Evolutionary conservation across 2,797 vertebrate genomes (phyloP), one percentile per base, ranked within the genome.

Genomic region (Crocodylus rhombifer): DNA sequence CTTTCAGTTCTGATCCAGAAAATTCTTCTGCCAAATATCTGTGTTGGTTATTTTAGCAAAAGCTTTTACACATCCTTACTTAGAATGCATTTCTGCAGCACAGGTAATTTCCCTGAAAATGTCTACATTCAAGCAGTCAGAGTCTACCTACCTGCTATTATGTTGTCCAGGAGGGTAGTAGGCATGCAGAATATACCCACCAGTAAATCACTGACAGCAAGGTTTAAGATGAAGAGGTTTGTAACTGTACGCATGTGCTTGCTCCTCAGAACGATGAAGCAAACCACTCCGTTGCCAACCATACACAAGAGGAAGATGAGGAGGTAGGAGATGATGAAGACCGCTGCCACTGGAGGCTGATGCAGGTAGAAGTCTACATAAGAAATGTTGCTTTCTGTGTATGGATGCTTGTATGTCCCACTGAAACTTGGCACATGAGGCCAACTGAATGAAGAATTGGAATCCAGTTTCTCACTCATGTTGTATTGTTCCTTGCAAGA

Each of bases 171-270:
- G 18, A 99, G 98, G 0, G 99, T 99, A 33, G 98, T 98, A 74
- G 99, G 99, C 99, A 99, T 99, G 88, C 99, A 99, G 98, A 99
- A 99, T 95, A 99, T 98, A n/a, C 99, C 99, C 89, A 99, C 98
- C 62, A 99, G 98, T 42, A 99, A 97, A 95, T 99, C 99, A 1
- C 99, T 99, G 94, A 99, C 95, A 0, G 99, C 99, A 7, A 99
- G 98, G 95, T 99, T 99, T 36, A 99, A 96, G 95, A 99, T 99
- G 97, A 99, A 99, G 42, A 99, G 89, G 95, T 99, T 99, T 58
- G 99, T 99, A 93, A 99, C 98, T 0, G 99, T 99, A 61, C 97
- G 96, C 99, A 99, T 99, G 58, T 98, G 99, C 91, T 97, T 99
- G 96, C 98, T 99, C 91, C 97, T 91, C 95, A 99, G 97, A 42